Conservation (phyloP, 2,113 vertebrate genomes). For the Brevimyrus niger region DNA sequence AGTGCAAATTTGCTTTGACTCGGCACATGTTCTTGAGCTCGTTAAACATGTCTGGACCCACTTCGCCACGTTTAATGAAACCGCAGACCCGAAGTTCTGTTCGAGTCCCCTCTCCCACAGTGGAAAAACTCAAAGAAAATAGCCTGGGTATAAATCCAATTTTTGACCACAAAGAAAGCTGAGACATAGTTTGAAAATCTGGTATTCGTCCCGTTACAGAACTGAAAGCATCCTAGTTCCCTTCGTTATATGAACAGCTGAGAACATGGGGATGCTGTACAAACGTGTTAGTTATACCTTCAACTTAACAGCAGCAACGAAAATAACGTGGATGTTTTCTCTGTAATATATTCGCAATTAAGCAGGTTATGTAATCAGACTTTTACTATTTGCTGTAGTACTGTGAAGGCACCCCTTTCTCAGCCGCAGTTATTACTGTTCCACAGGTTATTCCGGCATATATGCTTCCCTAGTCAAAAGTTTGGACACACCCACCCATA, state of each 20-base stretch:
- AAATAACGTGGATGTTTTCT: neutral
- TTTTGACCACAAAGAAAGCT: slow-evolving; percentile 35
- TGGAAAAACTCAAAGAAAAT: slow-evolving; percentile 36
- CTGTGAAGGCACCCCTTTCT: neutral
- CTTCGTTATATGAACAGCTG: slow-evolving; percentile 35
- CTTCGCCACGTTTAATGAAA: slow-evolving; percentile 39
- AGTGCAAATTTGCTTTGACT: slow-evolving; percentile 24
- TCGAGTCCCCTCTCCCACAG: slow-evolving; percentile 8
- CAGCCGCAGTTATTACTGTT: neutral
- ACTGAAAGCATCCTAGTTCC: slow-evolving; percentile 38
- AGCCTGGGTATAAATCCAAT: slow-evolving; percentile 31
- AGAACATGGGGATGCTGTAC: slow-evolving; percentile 20
- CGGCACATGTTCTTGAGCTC: slow-evolving; percentile 30
- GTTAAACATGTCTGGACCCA: slow-evolving; percentile 32
- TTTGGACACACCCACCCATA: neutral
- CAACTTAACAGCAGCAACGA: neutral
- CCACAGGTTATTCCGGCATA: neutral
- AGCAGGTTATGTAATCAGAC: neutral
- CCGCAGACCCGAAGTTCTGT: slow-evolving; percentile 23
- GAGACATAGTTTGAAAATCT: slow-evolving; percentile 33
- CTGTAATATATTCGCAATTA: neutral
- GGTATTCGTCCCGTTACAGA: slow-evolving; percentile 25
- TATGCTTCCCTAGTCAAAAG: neutral
- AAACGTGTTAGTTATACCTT: neutral
- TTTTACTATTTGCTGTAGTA: neutral